Percentiles rank a stretch among this genome's conserved stretches.
Evolutionary conservation across 2,888 invertebrate species (phyloP).

Genomic region (Conistra vaccinii): DNA sequence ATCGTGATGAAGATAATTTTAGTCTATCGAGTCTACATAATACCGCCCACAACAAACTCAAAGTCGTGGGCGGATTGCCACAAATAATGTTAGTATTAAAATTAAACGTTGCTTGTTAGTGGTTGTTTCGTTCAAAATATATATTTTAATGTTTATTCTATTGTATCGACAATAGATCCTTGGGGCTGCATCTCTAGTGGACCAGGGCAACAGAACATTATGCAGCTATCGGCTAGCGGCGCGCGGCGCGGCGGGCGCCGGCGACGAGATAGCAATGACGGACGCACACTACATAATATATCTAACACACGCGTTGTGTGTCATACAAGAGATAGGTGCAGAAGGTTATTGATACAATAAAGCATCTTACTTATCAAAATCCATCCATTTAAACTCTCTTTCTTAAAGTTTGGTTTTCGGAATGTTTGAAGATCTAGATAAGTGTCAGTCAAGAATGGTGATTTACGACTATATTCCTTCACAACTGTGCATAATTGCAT

Average conservation of each 20-base stretch:
- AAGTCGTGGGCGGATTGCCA: constrained; percentile 3
- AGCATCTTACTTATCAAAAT: not conserved
- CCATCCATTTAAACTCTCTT: not conserved
- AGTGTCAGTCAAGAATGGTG: not conserved
- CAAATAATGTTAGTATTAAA: not conserved
- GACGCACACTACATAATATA: constrained; percentile 3
- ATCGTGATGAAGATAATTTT: constrained; percentile 20
- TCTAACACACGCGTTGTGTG: constrained; percentile 10
- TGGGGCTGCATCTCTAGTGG: not conserved
- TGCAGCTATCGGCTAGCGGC: constrained; percentile 35
- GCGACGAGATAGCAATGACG: constrained; percentile 4
- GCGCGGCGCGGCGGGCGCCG: constrained; percentile 24
- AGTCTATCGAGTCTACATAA: not conserved
- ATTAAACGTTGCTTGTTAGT: not conserved
- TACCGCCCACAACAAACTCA: not conserved
- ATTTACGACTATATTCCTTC: not conserved
- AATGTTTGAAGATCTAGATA: not conserved
- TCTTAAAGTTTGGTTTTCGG: not conserved
- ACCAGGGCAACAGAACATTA: constrained; percentile 18
- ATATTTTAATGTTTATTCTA: not conserved
- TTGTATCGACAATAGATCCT: constrained; percentile 6
- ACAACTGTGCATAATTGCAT: not conserved
- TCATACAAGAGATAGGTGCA: not conserved
- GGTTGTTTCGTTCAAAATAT: not conserved
- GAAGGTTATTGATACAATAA: not conserved